Conservation (phyloP, 2,888 invertebrate species). For the Himalopsyche kuldschensis region DNA sequence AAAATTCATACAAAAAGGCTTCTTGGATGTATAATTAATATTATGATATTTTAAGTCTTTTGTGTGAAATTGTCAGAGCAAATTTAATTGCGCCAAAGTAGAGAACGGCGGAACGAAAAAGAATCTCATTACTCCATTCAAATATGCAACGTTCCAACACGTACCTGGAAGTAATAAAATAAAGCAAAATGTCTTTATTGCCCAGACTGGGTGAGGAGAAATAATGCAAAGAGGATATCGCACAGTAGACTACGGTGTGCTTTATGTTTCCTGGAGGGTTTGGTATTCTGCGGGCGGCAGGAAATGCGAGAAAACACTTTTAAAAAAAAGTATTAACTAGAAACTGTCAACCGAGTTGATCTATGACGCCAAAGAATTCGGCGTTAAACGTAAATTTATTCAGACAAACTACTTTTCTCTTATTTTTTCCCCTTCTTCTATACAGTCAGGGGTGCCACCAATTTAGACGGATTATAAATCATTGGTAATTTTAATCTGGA, state of each 20-base stretch:
- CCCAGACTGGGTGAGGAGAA: conserved; percentile 18
- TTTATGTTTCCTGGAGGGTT: conserved; percentile 13
- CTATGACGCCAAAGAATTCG: conserved; percentile 29
- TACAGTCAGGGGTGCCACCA: background rate
- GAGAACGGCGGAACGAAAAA: background rate
- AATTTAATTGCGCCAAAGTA: background rate
- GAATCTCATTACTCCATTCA: conserved; percentile 8
- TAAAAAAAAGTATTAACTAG: conserved; percentile 36
- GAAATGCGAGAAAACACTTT: conserved; percentile 11
- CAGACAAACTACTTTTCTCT: conserved; percentile 32
- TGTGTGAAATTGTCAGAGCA: background rate
- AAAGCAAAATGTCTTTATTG: conserved; percentile 37
- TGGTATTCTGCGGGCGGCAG: conserved; percentile 1
- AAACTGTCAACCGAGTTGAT: conserved; percentile 33
- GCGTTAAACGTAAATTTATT: conserved; percentile 32
- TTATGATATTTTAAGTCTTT: background rate
- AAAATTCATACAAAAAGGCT: too few species aligned
- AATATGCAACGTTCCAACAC: conserved; percentile 19
- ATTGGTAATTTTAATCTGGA: too few species aligned
- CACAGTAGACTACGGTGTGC: background rate
- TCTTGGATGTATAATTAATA: background rate
- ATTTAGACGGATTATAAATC: too few species aligned
- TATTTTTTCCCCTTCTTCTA: conserved; percentile 8
- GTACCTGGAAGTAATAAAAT: conserved; percentile 34
- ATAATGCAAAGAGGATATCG: conserved; percentile 20